Conservation (phyloP, 30 jellyfish, hydroid and myxozoan genomes). For the Cassiopea andromeda region DNA sequence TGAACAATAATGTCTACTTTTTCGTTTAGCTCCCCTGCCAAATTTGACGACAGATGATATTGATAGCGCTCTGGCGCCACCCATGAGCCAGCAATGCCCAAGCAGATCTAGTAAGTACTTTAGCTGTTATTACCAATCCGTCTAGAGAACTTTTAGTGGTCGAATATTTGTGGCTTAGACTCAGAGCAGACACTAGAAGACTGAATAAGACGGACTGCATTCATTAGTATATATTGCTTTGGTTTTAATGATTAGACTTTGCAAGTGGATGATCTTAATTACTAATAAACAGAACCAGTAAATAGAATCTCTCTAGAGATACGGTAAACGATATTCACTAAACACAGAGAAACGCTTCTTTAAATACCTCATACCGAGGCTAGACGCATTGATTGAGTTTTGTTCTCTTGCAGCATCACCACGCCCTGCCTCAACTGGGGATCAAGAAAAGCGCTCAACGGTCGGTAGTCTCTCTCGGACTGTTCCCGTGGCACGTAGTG, state of each 20-base stretch:
- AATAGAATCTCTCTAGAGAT: too few relatives aligned
- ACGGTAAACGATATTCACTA: too few relatives aligned
- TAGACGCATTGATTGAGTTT: too few relatives aligned
- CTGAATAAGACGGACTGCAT: too few relatives aligned
- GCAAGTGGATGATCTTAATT: too few relatives aligned
- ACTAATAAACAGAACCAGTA: too few relatives aligned
- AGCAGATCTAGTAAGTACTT: constrained; percentile 68
- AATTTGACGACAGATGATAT: constrained; percentile 96
- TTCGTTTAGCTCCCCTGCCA: constrained; percentile 95
- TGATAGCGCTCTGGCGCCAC: constrained; percentile 99
- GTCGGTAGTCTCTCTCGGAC: constrained; percentile 95
- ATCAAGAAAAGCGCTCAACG: constrained; percentile 92
- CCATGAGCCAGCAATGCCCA: constrained; percentile 72
- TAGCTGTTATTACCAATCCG: not conserved
- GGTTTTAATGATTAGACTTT: too few relatives aligned
- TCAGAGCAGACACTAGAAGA: too few relatives aligned
- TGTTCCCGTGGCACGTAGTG: constrained; percentile 99
- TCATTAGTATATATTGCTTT: too few relatives aligned
- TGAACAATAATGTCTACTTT: not conserved
- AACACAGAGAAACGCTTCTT: too few relatives aligned
- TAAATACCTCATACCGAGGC: too few relatives aligned
- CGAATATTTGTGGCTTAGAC: too few relatives aligned
- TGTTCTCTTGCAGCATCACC: constrained; percentile 7
- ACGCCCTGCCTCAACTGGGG: constrained; percentile 61
- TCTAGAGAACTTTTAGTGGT: not conserved